A percentile compares a stretch with the other conserved stretches of the same genome.
Evolutionary conservation across 2,797 vertebrate species (phyloP).

Genomic region (Parauchenoglanis punctatus): DNA sequence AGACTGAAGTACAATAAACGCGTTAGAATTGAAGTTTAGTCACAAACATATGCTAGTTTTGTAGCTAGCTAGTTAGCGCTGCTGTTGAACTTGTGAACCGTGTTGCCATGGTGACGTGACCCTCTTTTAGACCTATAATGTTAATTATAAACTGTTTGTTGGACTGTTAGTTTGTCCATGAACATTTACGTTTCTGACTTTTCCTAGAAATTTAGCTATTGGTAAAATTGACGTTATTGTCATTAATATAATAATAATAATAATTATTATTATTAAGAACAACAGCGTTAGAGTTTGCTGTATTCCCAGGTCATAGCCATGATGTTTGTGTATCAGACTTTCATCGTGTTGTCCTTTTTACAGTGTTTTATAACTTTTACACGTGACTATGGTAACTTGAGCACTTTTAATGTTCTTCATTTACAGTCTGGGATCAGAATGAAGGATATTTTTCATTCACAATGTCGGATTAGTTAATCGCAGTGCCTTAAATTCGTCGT

Average conservation of each 20-base stretch:
- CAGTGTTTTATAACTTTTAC: not conserved
- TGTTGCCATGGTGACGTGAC: not conserved
- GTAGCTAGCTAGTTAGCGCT: not conserved
- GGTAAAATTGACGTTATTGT: not conserved
- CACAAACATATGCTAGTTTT: not conserved
- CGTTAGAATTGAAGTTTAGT: not conserved
- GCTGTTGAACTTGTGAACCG: not conserved
- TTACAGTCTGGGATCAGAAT: not conserved
- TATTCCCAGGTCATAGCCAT: not conserved
- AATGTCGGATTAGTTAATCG: too few species aligned
- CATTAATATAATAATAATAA: not conserved
- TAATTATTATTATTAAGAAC: too few species aligned
- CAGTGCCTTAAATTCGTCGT: too few species aligned
- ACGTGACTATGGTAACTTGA: not conserved
- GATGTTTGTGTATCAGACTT: not conserved
- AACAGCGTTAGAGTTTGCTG: not conserved
- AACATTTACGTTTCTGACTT: not conserved
- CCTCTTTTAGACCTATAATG: not conserved
- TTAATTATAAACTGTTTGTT: too few species aligned
- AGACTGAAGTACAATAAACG: not conserved
- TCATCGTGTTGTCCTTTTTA: not conserved
- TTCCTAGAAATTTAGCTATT: not conserved
- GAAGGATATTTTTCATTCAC: too few species aligned
- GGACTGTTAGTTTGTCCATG: not conserved
- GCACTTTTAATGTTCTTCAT: too few species aligned